Evolutionary conservation across 2,113 vertebrate species (phyloP), one percentile per base, ranked within the genome.

Genomic region (Anolis carolinensis): DNA sequence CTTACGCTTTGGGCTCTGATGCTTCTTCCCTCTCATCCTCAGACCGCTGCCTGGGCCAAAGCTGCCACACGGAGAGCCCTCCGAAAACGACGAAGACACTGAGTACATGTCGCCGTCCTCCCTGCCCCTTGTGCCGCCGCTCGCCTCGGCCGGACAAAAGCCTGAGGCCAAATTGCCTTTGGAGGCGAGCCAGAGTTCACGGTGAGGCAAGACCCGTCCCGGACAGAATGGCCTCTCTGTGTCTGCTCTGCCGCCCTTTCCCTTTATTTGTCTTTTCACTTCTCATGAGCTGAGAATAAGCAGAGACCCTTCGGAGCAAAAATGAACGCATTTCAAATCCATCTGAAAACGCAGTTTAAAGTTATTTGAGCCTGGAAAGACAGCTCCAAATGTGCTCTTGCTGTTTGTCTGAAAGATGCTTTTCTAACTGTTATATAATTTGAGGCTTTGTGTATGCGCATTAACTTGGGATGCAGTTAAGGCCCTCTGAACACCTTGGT

Each of bases 41-140:
- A 99, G 98, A 94, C 95, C 97, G 0, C 92, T 97, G 93, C 93
- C 96, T 89, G 94, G 92, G 88, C 96, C 95, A 91, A 98, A 97
- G 92, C 90, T 94, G 82, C 94, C 93, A 82, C 36, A 96, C 2
- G 96, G 95, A 81, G 97, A 98, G 32, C 97, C 97, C 82, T 92
- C 93, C 67, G 97, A 98, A 84, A 97, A 95, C 0, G 97, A 97
- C 11, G 98, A 98, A 82, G 98, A 99, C 88, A 97, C 98, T 0
- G 98, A 98, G 81, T 99, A 99, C 95, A 99, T 99, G 99, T 97
- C 97, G 50, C 99, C 99, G 2, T 98, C 97, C 39, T 99, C 98
- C 7, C 96, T 97, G 55, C 99, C 98, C 2, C 86, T 96, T 67
- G 93, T 97, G 80, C 95, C 96, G 74, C 93, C 95, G 74, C 93